phyloP scores from a whole-genome alignment of 2,797 vertebrate species.

The Otolemur crassicaudatus region DNA sequence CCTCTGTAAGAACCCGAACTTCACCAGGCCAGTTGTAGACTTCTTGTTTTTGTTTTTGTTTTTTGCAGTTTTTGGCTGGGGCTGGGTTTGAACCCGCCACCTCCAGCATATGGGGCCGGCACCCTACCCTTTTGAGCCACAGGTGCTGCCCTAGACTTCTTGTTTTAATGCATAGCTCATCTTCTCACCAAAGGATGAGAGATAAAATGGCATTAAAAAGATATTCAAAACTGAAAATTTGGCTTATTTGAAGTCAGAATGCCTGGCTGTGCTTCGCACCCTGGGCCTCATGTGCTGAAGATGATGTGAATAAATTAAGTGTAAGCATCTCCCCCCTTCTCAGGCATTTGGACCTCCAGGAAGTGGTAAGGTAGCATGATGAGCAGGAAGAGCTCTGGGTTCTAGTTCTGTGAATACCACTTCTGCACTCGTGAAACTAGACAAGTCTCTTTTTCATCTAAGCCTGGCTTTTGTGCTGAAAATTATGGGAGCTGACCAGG shows the following conservation, averaged over 20 bases:
- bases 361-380: background rate
- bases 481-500: background rate
- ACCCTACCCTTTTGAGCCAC: no score
- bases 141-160: background rate
- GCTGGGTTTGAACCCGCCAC: no score
- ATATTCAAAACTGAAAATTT: conserved; percentile 37
- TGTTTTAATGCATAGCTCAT: conserved; percentile 23
- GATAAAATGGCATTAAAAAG: background rate
- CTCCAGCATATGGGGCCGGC: no score
- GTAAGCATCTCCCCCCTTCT: background rate
- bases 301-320: background rate
- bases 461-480: background rate
- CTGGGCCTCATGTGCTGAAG: background rate
- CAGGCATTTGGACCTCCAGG: background rate
- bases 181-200: background rate
- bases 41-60: background rate
- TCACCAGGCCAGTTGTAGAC: background rate
- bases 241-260: background rate
- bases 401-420: background rate
- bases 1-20: background rate
- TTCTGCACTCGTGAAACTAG: background rate
- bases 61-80: no score
- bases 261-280: background rate
- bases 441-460: background rate
- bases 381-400: background rate